Conservation (phyloP, 2,113 vertebrate species). For the human region DNA sequence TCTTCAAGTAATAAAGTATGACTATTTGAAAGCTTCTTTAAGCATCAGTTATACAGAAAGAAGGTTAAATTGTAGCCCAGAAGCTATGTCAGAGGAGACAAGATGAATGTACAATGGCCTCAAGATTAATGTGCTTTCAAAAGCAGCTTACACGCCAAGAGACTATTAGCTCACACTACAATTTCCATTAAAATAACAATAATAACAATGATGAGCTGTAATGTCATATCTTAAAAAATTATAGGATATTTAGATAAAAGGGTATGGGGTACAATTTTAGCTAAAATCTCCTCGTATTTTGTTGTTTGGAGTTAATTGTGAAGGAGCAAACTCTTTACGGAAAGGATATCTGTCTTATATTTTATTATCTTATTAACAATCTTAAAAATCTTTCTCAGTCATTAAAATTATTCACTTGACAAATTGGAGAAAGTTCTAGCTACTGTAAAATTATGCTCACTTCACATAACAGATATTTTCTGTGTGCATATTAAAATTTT, state of each 20-base stretch:
- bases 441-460: neutral
- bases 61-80: slow-evolving; percentile 61
- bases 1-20: slow-evolving; percentile 58
- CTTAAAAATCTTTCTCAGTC: neutral
- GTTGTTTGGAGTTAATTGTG: neutral
- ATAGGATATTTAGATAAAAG: neutral
- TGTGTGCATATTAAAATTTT: neutral
- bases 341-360: neutral
- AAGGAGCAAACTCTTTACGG: neutral
- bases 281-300: neutral
- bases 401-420: neutral
- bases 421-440: neutral
- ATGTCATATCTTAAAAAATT: slow-evolving; percentile 33
- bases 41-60: slow-evolving; percentile 55
- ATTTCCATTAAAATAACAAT: slow-evolving; percentile 23
- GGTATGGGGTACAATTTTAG: neutral
- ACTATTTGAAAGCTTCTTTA: slow-evolving; percentile 18
- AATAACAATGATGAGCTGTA: neutral
- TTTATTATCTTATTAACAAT: neutral
- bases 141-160: slow-evolving; percentile 38
- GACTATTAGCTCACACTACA: slow-evolving; percentile 19
- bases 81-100: slow-evolving; percentile 36
- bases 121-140: slow-evolving; percentile 73
- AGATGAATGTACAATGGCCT: slow-evolving; percentile 58
- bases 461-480: neutral